Evolutionary conservation across 2,888 invertebrate species (phyloP).

Genomic region (Ochlodes sylvanus): DNA sequence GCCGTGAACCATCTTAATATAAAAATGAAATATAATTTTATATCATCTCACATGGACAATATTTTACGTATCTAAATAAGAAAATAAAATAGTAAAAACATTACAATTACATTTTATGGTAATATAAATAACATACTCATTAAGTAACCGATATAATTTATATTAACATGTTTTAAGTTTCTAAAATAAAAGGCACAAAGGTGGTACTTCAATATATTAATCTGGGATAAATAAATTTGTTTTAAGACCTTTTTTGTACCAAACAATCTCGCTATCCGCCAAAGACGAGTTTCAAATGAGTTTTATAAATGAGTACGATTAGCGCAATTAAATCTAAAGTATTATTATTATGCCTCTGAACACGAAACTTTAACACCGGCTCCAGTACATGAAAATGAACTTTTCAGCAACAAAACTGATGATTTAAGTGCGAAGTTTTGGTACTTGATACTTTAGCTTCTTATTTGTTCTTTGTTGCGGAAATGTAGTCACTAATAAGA

Average conservation of each 20-base stretch:
- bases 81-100: no score
- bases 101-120: no score
- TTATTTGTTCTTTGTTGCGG: neutral
- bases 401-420: conserved; percentile 9
- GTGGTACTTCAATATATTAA: no score
- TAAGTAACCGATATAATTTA: no score
- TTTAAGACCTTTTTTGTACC: conserved; percentile 29
- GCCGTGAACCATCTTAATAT: no score
- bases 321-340: conserved; percentile 55
- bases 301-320: conserved; percentile 61
- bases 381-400: neutral
- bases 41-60: no score
- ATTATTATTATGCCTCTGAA: conserved; percentile 43
- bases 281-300: conserved; percentile 61
- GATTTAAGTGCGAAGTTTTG: conserved; percentile 25
- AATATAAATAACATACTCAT: no score
- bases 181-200: no score
- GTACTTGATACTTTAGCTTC: conserved; percentile 1
- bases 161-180: no score
- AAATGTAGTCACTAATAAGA: conserved; percentile 8
- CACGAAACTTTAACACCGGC: conserved; percentile 23
- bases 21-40: no score
- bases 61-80: no score
- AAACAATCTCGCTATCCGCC: conserved; percentile 49
- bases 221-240: no score